Evolutionary conservation across 2,797 vertebrate genomes (phyloP).

Genomic region (Geotrypetes seraphini): DNA sequence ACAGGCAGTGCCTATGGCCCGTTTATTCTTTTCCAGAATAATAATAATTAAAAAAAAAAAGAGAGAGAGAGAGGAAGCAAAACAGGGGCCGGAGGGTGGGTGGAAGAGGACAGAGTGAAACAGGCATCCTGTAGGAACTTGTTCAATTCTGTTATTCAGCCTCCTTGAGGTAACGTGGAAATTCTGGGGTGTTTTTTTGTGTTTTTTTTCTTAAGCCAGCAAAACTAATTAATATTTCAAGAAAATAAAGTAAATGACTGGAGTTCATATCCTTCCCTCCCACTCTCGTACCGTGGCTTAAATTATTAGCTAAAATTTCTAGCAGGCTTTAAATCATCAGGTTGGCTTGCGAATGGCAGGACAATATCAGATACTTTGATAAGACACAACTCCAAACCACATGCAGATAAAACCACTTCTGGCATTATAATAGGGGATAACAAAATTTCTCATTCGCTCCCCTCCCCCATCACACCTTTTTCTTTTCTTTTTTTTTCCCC

Average conservation of each 20-base stretch:
- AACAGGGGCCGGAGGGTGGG: too few relatives aligned
- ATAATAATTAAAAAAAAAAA: slow-evolving; percentile 18
- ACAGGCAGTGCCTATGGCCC: slow-evolving; percentile 71
- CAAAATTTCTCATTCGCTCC: too few relatives aligned
- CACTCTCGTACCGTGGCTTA: slow-evolving; percentile 29
- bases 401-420: slow-evolving; percentile 4
- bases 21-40: slow-evolving; percentile 77
- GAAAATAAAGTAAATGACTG: slow-evolving; percentile 29
- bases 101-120: too few relatives aligned
- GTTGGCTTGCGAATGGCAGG: slow-evolving; percentile 31
- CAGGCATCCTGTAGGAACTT: slow-evolving; percentile 45
- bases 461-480: too few relatives aligned
- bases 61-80: slow-evolving; percentile 28
- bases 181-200: too few relatives aligned
- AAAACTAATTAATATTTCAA: slow-evolving; percentile 29
- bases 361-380: slow-evolving; percentile 40
- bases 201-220: slow-evolving; percentile 42
- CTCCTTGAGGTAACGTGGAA: slow-evolving; percentile 36
- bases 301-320: slow-evolving; percentile 22
- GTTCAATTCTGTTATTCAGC: slow-evolving; percentile 33
- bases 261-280: slow-evolving; percentile 1
- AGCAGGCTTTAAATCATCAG: slow-evolving; percentile 27
- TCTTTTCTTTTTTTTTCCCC: too few relatives aligned
- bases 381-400: slow-evolving; percentile 37
- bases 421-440: slow-evolving; percentile 1